These are phyloP conservation scores for Micropoecilia bifurca DNA, from an alignment of 2,797 vertebrate genomes.

Conservation along the genomic window DNA sequence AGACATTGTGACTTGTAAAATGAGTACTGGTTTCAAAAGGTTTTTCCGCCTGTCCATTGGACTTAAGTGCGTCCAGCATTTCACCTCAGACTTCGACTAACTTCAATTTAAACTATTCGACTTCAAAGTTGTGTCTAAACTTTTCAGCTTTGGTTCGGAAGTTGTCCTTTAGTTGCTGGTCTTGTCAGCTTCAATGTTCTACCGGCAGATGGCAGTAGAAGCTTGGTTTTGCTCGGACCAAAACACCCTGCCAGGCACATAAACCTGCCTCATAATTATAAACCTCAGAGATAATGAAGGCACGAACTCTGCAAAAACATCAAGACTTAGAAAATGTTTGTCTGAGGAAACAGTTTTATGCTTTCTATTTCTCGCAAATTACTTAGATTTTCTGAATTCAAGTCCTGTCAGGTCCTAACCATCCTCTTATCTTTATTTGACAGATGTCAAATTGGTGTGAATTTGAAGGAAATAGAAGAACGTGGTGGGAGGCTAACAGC, in stretches of 20 bases:
- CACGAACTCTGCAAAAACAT: not conserved
- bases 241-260: not conserved
- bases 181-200: accelerated
- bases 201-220: slow-evolving; percentile 64
- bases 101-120: not conserved
- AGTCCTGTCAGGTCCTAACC: not conserved
- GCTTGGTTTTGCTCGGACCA: not conserved
- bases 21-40: not conserved
- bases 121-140: not conserved
- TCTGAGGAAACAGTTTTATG: not conserved
- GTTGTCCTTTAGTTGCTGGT: too few relatives aligned
- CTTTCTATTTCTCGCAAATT: not conserved
- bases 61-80: not conserved
- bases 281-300: not conserved
- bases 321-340: not conserved
- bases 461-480: not conserved
- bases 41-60: not conserved
- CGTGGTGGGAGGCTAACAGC: not conserved
- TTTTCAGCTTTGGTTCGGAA: not conserved
- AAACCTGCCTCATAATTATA: not conserved
- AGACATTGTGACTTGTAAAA: not conserved
- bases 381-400: not conserved
- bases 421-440: not conserved
- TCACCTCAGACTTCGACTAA: not conserved
- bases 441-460: not conserved